phyloP scores from a whole-genome alignment of 2,888 invertebrate genomes.

The Ennomos erosarius region DNA sequence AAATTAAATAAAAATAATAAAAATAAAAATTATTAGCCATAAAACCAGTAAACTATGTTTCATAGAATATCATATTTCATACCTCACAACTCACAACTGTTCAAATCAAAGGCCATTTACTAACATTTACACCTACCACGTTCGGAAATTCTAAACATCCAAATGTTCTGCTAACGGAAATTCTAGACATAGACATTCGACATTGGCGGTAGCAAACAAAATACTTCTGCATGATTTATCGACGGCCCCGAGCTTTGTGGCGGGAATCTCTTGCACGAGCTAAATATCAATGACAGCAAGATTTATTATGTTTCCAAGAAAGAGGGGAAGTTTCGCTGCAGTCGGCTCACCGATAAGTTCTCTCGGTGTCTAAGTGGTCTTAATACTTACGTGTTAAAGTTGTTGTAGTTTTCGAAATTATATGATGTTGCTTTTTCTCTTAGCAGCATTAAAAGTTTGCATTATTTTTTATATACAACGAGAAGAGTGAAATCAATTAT shows the following conservation, averaged over 20 bases:
- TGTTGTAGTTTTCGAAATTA: not conserved
- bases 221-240: slow-evolving; percentile 76
- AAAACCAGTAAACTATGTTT: no score
- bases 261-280: slow-evolving; percentile 67
- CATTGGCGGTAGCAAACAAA: slow-evolving; percentile 61
- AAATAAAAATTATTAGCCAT: no score
- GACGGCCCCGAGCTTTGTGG: slow-evolving; percentile 56
- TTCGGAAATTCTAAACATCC: slow-evolving; percentile 10
- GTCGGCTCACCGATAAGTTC: slow-evolving; percentile 73
- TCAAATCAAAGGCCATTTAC: not conserved
- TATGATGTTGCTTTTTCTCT: not conserved
- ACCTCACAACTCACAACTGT: no score
- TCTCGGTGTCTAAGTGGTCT: slow-evolving; percentile 67
- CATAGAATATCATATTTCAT: no score
- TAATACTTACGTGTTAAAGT: slow-evolving; percentile 52
- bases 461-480: no score
- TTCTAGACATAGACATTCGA: slow-evolving; percentile 26
- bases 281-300: slow-evolving; percentile 81
- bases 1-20: no score
- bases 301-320: slow-evolving; percentile 79
- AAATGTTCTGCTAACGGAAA: slow-evolving; percentile 12
- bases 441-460: no score
- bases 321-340: slow-evolving; percentile 70
- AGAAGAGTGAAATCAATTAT: no score
- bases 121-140: slow-evolving; percentile 44